Base-by-base conservation (phyloP, 2,888 invertebrate species). In the Anaspis maculata region DNA sequence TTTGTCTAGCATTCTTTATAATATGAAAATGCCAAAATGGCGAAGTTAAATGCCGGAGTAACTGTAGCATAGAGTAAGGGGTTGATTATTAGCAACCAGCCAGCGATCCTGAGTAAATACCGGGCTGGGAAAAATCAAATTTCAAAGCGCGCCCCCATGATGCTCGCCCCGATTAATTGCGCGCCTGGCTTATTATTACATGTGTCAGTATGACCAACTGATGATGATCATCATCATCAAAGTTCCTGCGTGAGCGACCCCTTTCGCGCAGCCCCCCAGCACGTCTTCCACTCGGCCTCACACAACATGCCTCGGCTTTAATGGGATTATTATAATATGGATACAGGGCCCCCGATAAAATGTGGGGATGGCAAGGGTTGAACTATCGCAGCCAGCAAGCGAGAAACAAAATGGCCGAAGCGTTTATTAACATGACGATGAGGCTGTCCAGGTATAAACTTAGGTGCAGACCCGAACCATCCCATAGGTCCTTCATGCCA, bases 261-360 rank as follows among this genome's bases (percentile, higher is more conserved):
- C 51, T 52, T 51, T 54, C 49, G n/a, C n/a, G n/a, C n/a, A 49
- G 53, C 52, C 49, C 53, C 48, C 44, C 44, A 44, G 52, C 51
- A 51, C 54, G 54, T 51, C 53, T 56, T 62, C 61, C 64, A 64
- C 65, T 62, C 57, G 55, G 61, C 56, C 56, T 57, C 54, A 48
- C 57, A 54, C 52, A 53, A 56, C 58, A 60, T 64, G 61, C 64
- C 61, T 62, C 64, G 62, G 58, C 56, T 57, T 59, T 66, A 66
- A 66, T 62, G 64, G 62, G 66, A 66, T 66, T 66, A 66, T 65
- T 62, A 65, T 64, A 61, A n/a, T n/a, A n/a, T n/a, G n/a, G n/a
- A n/a, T n/a, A n/a, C n/a, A n/a, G n/a, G n/a, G n/a, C n/a, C n/a
- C n/a, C n/a, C n/a, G n/a, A n/a, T n/a, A n/a, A n/a, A n/a, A n/a